Evolutionary conservation across 2,888 invertebrate genomes (phyloP).

Genomic region (Pterostichus niger): DNA sequence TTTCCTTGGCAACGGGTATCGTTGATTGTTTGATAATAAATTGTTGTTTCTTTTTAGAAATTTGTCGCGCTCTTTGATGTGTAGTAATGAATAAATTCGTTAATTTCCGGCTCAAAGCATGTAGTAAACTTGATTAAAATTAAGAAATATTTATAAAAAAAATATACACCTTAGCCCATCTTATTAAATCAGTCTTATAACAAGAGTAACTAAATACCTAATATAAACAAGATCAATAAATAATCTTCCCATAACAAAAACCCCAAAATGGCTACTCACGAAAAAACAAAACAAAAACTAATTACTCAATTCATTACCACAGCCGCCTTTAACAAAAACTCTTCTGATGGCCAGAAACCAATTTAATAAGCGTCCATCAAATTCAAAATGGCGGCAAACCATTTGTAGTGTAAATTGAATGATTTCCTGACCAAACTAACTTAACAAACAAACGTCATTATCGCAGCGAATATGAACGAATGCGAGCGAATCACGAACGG

Average conservation of each 20-base stretch:
- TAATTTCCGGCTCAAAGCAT: constrained; percentile 37
- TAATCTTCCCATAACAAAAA: background rate
- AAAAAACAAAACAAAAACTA: constrained; percentile 37
- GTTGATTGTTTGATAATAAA: too few species aligned
- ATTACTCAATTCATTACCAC: constrained; percentile 42
- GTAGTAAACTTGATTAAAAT: constrained; percentile 2
- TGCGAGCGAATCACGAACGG: background rate
- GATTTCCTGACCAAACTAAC: constrained; percentile 70
- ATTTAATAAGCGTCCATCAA: constrained; percentile 15
- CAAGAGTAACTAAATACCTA: too few species aligned
- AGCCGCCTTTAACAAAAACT: constrained; percentile 42
- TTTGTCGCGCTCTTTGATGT: background rate
- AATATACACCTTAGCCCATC: too few species aligned
- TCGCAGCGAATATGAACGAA: background rate
- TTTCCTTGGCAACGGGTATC: too few species aligned
- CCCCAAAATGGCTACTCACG: background rate
- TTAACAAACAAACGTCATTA: constrained; percentile 18
- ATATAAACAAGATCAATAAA: background rate
- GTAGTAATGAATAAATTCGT: background rate
- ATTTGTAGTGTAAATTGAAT: constrained; percentile 72
- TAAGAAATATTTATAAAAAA: background rate
- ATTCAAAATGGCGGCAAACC: constrained; percentile 14
- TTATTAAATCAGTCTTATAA: constrained; percentile 17
- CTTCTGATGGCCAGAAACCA: background rate
- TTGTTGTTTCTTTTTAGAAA: background rate